Evolutionary conservation across 2,113 vertebrate genomes (phyloP).

Genomic region (Elaphurus davidianus): DNA sequence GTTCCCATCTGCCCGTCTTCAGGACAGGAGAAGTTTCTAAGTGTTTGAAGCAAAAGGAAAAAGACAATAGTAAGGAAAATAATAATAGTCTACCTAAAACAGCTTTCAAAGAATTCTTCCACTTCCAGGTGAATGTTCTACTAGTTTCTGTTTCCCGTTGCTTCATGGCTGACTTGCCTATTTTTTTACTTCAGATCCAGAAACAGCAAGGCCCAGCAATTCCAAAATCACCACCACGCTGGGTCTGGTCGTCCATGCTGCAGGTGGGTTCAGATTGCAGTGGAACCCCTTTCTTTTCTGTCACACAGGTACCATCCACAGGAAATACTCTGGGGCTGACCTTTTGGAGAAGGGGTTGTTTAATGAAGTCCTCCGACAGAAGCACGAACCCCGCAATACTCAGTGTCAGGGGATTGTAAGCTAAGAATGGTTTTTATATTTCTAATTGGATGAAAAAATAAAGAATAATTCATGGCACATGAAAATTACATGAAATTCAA

Average conservation of each 20-base stretch:
- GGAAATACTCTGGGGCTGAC: not conserved
- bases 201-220: constrained; percentile 88
- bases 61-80: not conserved
- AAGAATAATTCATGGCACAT: not conserved
- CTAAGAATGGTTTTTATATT: not conserved
- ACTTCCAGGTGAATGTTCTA: not conserved
- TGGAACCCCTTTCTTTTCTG: not conserved
- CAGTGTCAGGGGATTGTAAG: not conserved
- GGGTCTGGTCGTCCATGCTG: constrained; percentile 97
- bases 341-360: not conserved
- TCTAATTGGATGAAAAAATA: not conserved
- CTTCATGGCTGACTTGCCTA: constrained; percentile 30
- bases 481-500: not conserved
- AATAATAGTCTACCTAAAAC: not conserved
- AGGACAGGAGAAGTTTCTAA: not conserved
- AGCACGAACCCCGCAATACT: not conserved
- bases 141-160: constrained; percentile 23
- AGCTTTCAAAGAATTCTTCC: constrained; percentile 11
- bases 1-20: not conserved
- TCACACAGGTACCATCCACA: not conserved
- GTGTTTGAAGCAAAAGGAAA: not conserved
- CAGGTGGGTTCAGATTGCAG: constrained; percentile 83
- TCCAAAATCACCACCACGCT: constrained; percentile 98
- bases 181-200: constrained; percentile 88
- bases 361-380: not conserved